Percentiles rank a stretch among this genome's conserved stretches.
These are phyloP conservation scores for Cyclophora punctaria DNA, from an alignment of 2,888 invertebrate species.

Conservation along the genomic window DNA sequence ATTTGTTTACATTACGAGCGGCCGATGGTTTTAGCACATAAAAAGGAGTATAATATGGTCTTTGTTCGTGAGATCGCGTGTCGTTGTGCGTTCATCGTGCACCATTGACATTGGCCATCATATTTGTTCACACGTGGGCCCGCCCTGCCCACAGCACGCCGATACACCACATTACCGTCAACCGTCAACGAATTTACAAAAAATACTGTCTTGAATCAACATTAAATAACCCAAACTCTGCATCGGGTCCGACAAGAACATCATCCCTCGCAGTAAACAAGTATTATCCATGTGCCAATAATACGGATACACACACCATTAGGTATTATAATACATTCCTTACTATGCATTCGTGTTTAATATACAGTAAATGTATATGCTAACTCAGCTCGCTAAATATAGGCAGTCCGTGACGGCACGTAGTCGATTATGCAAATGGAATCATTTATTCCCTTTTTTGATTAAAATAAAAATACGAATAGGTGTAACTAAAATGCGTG, in stretches of 20 bases:
- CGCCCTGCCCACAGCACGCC: constrained; percentile 8
- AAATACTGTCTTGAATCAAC: no score
- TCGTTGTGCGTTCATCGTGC: constrained; percentile 21
- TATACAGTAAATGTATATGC: constrained; percentile 32
- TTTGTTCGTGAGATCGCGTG: constrained; percentile 34
- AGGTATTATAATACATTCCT: constrained; percentile 45
- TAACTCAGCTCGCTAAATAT: constrained; percentile 40
- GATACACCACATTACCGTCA: constrained; percentile 17
- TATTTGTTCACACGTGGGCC: no score
- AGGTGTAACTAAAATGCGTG: constrained; percentile 16
- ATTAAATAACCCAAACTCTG: no score
- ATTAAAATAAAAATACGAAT: constrained; percentile 35
- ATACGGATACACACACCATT: constrained; percentile 34
- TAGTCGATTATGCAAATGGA: constrained; percentile 54
- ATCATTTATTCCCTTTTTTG: constrained; percentile 55
- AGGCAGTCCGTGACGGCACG: constrained; percentile 42
- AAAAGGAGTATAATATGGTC: constrained; percentile 21
- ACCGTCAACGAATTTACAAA: constrained; percentile 6
- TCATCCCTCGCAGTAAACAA: no score
- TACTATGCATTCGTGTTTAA: constrained; percentile 29
- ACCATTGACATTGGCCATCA: constrained; percentile 53
- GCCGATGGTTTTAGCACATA: constrained; percentile 12
- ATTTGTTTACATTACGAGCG: constrained; percentile 15
- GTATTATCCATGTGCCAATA: constrained; percentile 17
- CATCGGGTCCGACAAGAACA: no score